Conservation (phyloP, 2,888 invertebrate species). For the Drosophila gaucha region DNA sequence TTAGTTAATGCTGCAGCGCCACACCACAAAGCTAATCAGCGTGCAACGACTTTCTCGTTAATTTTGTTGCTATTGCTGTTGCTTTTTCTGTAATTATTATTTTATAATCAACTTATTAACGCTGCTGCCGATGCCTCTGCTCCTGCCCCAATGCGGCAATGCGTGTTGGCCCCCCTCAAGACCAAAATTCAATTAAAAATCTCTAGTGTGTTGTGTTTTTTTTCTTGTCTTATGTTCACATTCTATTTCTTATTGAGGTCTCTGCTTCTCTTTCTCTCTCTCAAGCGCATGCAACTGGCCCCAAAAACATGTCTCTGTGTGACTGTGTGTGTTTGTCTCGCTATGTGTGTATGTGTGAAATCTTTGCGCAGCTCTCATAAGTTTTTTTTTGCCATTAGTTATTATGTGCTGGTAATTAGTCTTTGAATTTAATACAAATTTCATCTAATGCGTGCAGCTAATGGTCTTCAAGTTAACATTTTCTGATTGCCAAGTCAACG, state of each 20-base stretch:
- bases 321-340: neutral
- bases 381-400: conserved; percentile 28
- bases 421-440: conserved; percentile 28
- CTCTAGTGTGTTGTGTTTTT: conserved; percentile 37
- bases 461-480: conserved; percentile 1
- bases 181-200: conserved; percentile 73
- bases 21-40: conserved; percentile 76
- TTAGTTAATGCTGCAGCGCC: conserved; percentile 41
- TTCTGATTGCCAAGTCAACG: neutral
- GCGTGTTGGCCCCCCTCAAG: conserved; percentile 40
- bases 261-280: conserved; percentile 1
- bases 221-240: conserved; percentile 58
- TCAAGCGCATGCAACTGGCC: conserved; percentile 9
- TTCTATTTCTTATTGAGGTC: conserved; percentile 73
- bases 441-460: conserved; percentile 22
- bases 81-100: conserved; percentile 69
- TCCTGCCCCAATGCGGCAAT: conserved; percentile 26
- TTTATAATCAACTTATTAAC: conserved; percentile 79
- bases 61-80: conserved; percentile 21
- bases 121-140: conserved; percentile 14
- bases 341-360: neutral
- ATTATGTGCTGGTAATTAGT: conserved; percentile 37
- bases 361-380: conserved; percentile 15
- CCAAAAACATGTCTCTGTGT: conserved; percentile 6
- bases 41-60: conserved; percentile 78